Base-by-base conservation (phyloP, 2,797 vertebrate species). In the Lutjanus argentimaculatus region DNA sequence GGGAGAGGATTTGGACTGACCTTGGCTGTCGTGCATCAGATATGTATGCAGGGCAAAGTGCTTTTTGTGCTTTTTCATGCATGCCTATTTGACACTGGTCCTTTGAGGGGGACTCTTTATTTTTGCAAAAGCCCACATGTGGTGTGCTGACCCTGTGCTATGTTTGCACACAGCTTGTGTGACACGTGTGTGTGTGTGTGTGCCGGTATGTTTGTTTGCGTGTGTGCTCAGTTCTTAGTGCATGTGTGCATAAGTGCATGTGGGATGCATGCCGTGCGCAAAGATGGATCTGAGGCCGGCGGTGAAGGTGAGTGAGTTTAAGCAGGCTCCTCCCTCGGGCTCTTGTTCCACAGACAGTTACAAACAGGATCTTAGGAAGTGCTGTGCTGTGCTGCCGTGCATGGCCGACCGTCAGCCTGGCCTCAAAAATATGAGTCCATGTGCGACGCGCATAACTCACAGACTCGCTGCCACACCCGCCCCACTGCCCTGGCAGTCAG, bases 271-370 rank as follows among this genome's bases (percentile, higher is more conserved):
- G 84, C 89, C 84, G 82, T 88, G 88, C 77, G 45, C 78, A 68
- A 86, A 91, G 87, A 90, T 89, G 86, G 86, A 90, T 93, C 87
- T 84, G 85, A 87, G 88, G 87, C 91, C 55, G 80, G 83, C 53
- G 83, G 91, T 94, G 92, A 95, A 95, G 95, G 95, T 95, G 94
- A 95, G 90, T 90, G 93, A 91, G 90, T 95, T 92, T 93, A 93
- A 94, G 87, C 85, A 72, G 78, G 72, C 91, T 92, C 92, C 87
- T 94, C 94, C 93, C 92, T 73, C 63, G 85, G 94, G 94, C 87
- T 84, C 90, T 92, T 95, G 93, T 95, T 92, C 91, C 90, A 90
- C 85, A 93, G 94, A 95, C 94, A 92, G 93, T 93, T 94, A 93
- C 95, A 96, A 96, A 95, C 94, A 95, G 91, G 92, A 93, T 94